Percentiles rank a stretch among this genome's conserved stretches.
Evolutionary conservation across 2,797 vertebrate genomes (phyloP).

Genomic region (Mastacembelus armatus): DNA sequence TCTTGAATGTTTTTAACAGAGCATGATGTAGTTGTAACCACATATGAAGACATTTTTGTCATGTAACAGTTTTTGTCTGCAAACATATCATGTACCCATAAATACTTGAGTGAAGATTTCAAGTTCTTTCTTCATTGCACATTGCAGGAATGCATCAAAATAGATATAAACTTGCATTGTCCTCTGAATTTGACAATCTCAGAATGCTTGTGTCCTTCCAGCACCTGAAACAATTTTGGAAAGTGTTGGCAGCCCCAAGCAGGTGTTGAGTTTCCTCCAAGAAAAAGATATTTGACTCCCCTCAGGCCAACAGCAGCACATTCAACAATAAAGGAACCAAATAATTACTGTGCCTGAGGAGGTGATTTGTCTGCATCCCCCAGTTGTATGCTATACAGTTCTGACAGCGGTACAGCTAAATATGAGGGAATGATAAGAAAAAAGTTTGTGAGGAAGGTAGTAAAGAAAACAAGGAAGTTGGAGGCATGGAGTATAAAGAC

Average conservation of each 20-base stretch:
- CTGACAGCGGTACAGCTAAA: constrained; percentile 56
- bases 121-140: background rate
- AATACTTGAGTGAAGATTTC: background rate
- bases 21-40: too few relatives aligned
- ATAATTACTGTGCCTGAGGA: constrained; percentile 81
- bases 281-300: constrained; percentile 67
- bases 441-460: constrained; percentile 32
- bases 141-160: constrained; percentile 12
- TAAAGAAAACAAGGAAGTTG: constrained; percentile 26
- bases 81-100: too few relatives aligned
- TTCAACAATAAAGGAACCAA: constrained; percentile 78
- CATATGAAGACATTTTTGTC: too few relatives aligned
- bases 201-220: constrained; percentile 38
- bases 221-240: constrained; percentile 57
- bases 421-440: constrained; percentile 54
- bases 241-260: constrained; percentile 40
- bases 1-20: too few relatives aligned
- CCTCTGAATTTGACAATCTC: constrained; percentile 45
- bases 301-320: constrained; percentile 59
- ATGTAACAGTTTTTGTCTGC: too few relatives aligned
- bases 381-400: constrained; percentile 49
- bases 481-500: background rate
- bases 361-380: constrained; percentile 69
- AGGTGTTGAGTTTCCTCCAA: constrained; percentile 60
- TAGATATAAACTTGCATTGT: constrained; percentile 36